Base-by-base conservation (phyloP, 2,113 vertebrate species). In the Melierax canorus region DNA sequence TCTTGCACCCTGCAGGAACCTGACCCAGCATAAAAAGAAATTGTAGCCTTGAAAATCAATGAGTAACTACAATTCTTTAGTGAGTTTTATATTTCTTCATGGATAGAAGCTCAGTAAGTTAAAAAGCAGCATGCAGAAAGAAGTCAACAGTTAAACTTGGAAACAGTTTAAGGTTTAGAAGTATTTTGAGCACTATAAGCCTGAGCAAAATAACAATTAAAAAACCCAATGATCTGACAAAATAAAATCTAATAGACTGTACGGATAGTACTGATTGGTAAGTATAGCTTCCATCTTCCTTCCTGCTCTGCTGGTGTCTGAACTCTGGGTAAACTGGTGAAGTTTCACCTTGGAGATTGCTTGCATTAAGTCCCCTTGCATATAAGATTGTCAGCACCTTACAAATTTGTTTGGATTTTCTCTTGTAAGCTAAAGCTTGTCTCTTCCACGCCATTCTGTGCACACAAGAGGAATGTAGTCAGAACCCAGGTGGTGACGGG, bases 231-330 rank as follows among this genome's bases (percentile, higher is more conserved):
- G 79, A 30, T 46, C 19, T 68, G 72, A 23, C 27, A 5, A 46
- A 80, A 26, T 15, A 2, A n/a, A 50, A 13, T 14, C 7, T 24
- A 0, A 1, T 27, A 3, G 18, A 4, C 24, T 43, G 24, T 23
- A 20, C 10, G 30, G 56, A 2, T 15, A 17, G 62, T 24, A 17
- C 50, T 41, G 46, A 12, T 24, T 16, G 59, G 84, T n/a, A 59
- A 3, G 46, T 10, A 2, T 18, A 6, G 29, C 29, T 74, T 34
- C 64, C 29, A 0, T 2, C n/a, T n/a, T n/a, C n/a, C n/a, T n/a
- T n/a, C n/a, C n/a, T n/a, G n/a, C 53, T 20, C 53, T 38, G 27
- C 41, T 16, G 41, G 9, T 26, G 34, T 13, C 43, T 4, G 41
- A 48, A 12, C 64, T 58, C 34, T 36, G 9, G 51, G 63, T 24